Percentiles rank a stretch among this genome's conserved stretches.
These are phyloP conservation scores for Dendrocopos noguchii DNA, from an alignment of 2,113 vertebrate genomes.

Conservation along the genomic window DNA sequence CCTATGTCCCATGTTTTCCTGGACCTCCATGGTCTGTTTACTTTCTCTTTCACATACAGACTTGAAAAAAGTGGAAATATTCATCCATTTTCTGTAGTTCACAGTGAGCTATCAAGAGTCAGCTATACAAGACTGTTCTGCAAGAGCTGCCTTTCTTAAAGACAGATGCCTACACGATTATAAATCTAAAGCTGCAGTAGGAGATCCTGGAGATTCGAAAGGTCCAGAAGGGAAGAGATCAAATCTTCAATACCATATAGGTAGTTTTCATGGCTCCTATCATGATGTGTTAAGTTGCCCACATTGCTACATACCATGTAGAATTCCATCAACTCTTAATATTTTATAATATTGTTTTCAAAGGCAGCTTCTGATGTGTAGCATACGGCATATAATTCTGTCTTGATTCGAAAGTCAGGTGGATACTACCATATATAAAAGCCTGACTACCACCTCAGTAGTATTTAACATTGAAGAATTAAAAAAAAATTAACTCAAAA, in stretches of 20 bases:
- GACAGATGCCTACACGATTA: neutral
- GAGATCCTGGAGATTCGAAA: neutral
- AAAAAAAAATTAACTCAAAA: neutral
- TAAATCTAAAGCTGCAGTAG: neutral
- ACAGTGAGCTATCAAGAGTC: neutral
- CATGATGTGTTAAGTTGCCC: neutral
- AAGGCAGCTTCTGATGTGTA: neutral
- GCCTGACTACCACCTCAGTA: neutral
- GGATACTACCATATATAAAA: neutral
- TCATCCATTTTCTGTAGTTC: neutral
- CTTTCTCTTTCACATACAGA: neutral
- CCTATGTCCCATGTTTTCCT: neutral
- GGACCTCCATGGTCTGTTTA: neutral
- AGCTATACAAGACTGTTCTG: neutral
- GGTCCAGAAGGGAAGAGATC: neutral
- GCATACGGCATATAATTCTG: neutral
- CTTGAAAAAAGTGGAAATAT: neutral
- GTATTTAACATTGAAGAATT: neutral
- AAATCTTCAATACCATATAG: neutral
- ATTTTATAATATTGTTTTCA: neutral
- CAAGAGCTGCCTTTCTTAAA: neutral
- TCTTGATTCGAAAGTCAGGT: neutral
- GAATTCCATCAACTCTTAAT: neutral
- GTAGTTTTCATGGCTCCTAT: neutral
- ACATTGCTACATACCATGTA: neutral